Evolutionary conservation across 2,888 invertebrate genomes (phyloP).

Genomic region (Cetonia aurata): DNA sequence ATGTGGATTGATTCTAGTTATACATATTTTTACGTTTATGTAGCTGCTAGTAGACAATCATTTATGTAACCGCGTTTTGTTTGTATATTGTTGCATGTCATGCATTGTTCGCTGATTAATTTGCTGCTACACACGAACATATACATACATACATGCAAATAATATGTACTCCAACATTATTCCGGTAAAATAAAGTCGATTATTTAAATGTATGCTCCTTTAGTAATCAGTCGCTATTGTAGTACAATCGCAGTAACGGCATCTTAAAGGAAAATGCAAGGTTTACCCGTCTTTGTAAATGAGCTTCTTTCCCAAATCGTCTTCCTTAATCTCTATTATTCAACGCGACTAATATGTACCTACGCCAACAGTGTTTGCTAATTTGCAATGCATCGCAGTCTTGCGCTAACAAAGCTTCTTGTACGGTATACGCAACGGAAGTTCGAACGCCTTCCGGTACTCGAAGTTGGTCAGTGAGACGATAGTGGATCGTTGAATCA

Average conservation of each 20-base stretch:
- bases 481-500: constrained; percentile 23
- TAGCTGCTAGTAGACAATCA: too few species aligned
- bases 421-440: constrained; percentile 42
- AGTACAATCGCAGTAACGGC: constrained; percentile 1
- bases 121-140: too few species aligned
- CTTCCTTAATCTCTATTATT: constrained; percentile 9
- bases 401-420: constrained; percentile 21
- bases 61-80: too few species aligned
- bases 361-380: constrained; percentile 23
- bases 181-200: too few species aligned
- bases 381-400: constrained; percentile 30
- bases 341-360: not conserved
- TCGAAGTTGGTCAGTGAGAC: constrained; percentile 45
- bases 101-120: too few species aligned
- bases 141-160: too few species aligned
- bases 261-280: not conserved
- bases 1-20: not conserved
- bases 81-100: too few species aligned
- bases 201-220: too few species aligned
- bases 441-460: constrained; percentile 32
- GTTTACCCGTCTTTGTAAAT: not conserved
- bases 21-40: too few species aligned
- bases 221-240: too few species aligned
- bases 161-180: too few species aligned
- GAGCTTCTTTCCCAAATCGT: too few species aligned